Percentiles rank a stretch among this genome's conserved stretches.
Conservation (phyloP, 2,888 invertebrate species). For the Cataglyphis rosenhaueri region DNA sequence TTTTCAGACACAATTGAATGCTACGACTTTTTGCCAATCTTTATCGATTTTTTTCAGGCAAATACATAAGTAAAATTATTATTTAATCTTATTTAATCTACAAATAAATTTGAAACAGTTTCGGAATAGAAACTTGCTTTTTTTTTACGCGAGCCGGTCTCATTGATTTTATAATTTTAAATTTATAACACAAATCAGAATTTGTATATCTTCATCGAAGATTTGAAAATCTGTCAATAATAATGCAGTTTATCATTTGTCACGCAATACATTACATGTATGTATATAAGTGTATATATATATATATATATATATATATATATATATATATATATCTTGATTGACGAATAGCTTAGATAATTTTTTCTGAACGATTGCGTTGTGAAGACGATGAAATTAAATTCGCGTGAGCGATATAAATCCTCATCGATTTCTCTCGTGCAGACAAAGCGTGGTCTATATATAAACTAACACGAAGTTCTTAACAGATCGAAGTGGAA, state of each 20-base stretch:
- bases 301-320: background rate
- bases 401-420: background rate
- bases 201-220: background rate
- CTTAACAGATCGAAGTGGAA: background rate
- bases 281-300: background rate
- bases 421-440: background rate
- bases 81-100: background rate
- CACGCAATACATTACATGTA: background rate
- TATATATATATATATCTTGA: background rate
- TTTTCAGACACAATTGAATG: background rate
- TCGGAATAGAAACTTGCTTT: background rate
- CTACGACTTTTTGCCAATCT: background rate
- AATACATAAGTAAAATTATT: background rate
- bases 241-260: conserved; percentile 19
- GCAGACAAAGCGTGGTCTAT: background rate
- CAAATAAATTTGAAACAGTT: background rate
- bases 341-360: background rate
- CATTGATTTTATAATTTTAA: conserved; percentile 2
- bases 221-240: background rate
- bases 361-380: background rate
- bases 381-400: conserved; percentile 16
- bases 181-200: background rate
- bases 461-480: background rate
- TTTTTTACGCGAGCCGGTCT: background rate
- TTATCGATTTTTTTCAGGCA: background rate